phyloP scores from a whole-genome alignment of 2,888 invertebrate species.

The Ennomos fuscantarius region DNA sequence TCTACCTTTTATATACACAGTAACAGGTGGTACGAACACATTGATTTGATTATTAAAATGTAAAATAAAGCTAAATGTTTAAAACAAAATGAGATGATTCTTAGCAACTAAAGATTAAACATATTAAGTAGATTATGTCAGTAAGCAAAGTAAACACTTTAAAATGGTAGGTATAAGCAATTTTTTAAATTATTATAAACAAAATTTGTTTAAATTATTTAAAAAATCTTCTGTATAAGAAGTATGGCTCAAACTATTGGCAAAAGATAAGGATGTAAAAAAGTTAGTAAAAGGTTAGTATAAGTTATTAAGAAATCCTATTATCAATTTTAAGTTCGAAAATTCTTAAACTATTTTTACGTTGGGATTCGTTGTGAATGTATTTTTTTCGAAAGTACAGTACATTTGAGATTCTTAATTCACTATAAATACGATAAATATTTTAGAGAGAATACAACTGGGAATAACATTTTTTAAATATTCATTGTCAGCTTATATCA shows the following conservation, averaged over 20 bases:
- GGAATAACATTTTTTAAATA: conserved; percentile 12
- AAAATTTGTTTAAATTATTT: too few species aligned
- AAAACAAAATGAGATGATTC: conserved; percentile 18
- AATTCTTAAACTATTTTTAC: conserved; percentile 32
- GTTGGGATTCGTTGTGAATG: conserved; percentile 53
- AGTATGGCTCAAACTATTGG: neutral
- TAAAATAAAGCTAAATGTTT: conserved; percentile 13
- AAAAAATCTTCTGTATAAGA: too few species aligned
- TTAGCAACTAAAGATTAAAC: conserved; percentile 12
- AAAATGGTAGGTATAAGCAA: neutral
- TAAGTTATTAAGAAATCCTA: neutral
- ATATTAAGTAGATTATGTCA: conserved; percentile 5
- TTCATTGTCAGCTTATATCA: neutral
- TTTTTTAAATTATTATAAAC: too few species aligned
- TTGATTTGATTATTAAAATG: conserved; percentile 34
- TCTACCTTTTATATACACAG: conserved; percentile 40
- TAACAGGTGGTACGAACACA: conserved; percentile 71
- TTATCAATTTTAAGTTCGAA: conserved; percentile 5
- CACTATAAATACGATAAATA: conserved; percentile 23
- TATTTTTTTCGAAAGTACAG: conserved; percentile 29
- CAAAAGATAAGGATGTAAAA: neutral
- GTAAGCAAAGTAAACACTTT: neutral
- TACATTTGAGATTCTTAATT: conserved; percentile 36
- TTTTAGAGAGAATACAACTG: conserved; percentile 26
- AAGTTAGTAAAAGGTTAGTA: too few species aligned